phyloP scores from a whole-genome alignment of 2,888 invertebrate species.

The Ypsolopha scabrella region DNA sequence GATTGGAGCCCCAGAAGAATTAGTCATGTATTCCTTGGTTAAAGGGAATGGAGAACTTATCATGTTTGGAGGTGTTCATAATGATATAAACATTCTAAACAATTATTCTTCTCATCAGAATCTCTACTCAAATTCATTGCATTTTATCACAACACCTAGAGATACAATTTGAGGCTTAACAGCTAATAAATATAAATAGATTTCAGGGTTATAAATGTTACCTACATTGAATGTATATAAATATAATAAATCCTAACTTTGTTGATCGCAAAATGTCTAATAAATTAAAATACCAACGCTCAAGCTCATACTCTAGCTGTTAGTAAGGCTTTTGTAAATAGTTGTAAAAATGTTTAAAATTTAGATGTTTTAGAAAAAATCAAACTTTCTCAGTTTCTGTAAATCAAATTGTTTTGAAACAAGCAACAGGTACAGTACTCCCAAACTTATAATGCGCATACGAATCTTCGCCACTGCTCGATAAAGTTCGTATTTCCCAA shows the following conservation, averaged over 20 bases:
- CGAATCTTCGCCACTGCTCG: no score
- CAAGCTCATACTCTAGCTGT: no score
- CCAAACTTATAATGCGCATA: no score
- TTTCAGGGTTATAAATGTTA: background rate
- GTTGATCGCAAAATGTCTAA: background rate
- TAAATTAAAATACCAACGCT: background rate
- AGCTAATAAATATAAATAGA: no score
- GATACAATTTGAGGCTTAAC: slow-evolving; percentile 69
- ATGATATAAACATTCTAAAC: slow-evolving; percentile 76
- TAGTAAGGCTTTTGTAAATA: no score
- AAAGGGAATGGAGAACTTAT: slow-evolving; percentile 92
- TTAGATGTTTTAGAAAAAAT: no score
- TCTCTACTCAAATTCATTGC: slow-evolving; percentile 81
- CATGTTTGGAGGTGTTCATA: slow-evolving; percentile 96
- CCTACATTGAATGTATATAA: background rate
- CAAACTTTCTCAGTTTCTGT: no score
- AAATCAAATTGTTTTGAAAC: no score
- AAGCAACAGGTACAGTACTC: no score
- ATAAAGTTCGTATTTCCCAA: no score
- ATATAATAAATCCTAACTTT: background rate
- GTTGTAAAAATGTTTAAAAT: no score
- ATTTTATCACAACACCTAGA: slow-evolving; percentile 80
- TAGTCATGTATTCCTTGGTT: slow-evolving; percentile 90
- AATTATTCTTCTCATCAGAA: slow-evolving; percentile 63
- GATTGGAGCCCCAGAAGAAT: slow-evolving; percentile 84